Base-by-base conservation (phyloP, 1,140 invertebrate genomes). In the Andricus grossulariae region DNA sequence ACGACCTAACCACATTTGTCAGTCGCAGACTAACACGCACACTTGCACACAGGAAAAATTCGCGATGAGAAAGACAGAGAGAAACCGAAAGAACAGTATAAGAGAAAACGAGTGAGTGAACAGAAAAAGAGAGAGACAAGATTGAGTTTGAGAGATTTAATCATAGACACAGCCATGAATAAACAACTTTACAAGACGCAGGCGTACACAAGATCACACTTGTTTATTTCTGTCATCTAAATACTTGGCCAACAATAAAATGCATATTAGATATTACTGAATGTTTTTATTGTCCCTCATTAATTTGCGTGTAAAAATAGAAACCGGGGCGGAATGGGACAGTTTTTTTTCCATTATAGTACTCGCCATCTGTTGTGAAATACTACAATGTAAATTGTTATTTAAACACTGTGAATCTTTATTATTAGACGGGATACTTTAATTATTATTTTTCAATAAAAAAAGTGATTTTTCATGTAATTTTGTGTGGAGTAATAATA, bases 231-330 rank as follows among this genome's bases (percentile, higher is more conserved):
- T 85, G 80, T 84, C 82, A 83, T 76, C 73, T 78, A 77, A 82
- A 77, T 79, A 85, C 77, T 83, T 85, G 83, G 74, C 78, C 84
- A 84, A 82, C 80, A 86, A 86, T 85, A 86, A 85, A 86, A 74
- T 81, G 79, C 76, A 83, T 86, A 80, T 82, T 84, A 85, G 81
- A 78, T 76, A 80, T 19, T 45, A 45, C 25, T 32, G 25, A 32
- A 32, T 32, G 25, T 32, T 32, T 32, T 32, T 5, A 32, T 32
- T 32, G 25, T 32, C 4, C 0, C 2, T 32, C 25, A 32, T 32
- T 32, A 32, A 32, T 32, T 32, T 32, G 0, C 25, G 25, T 32
- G 25, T 32, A 32, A 32, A 32, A 32, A 5, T 32, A 5, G 25
- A 5, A 5, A 32, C 2, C 25, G 3, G 25, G 25, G 25, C 25